A percentile compares a stretch with the other conserved stretches of the same genome.
Evolutionary conservation across 1,140 invertebrate genomes (phyloP).

Genomic region (Drosophila nannoptera): DNA sequence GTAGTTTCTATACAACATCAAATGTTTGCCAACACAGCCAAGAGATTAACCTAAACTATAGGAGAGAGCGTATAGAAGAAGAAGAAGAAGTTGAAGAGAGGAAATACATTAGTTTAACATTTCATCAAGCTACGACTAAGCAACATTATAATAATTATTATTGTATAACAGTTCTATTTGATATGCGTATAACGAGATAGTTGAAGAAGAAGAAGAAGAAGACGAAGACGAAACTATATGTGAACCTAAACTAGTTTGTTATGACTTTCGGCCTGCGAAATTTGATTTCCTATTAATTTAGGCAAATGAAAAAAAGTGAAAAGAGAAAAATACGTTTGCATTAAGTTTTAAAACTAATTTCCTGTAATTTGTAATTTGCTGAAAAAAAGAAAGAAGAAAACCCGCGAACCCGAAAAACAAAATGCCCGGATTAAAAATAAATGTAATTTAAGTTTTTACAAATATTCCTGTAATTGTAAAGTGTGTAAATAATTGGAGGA

Average conservation of each 20-base stretch:
- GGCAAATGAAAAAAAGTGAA: conserved; percentile 31
- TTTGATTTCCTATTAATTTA: conserved; percentile 73
- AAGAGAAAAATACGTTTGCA: conserved; percentile 33
- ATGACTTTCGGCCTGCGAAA: conserved; percentile 67
- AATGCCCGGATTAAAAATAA: conserved; percentile 2
- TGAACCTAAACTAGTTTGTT: conserved; percentile 46
- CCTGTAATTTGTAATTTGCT: conserved; percentile 55
- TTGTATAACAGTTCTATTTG: conserved; percentile 34
- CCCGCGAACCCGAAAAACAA: conserved; percentile 16
- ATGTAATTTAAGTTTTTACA: conserved; percentile 59
- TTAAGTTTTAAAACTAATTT: conserved; percentile 54
- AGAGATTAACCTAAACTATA: conserved; percentile 53
- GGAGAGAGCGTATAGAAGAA: background rate
- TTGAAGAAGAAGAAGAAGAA: conserved; percentile 14
- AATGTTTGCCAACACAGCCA: conserved; percentile 49
- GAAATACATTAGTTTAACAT: conserved; percentile 56
- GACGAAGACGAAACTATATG: conserved; percentile 20
- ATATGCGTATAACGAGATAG: conserved; percentile 42
- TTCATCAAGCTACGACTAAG: conserved; percentile 44
- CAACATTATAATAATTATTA: conserved; percentile 39
- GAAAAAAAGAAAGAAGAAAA: conserved; percentile 17
- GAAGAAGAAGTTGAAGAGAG: conserved; percentile 6
- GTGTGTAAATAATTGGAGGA: conserved; percentile 60
- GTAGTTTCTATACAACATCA: conserved; percentile 56
- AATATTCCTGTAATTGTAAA: conserved; percentile 75